Evolutionary conservation across 2,113 vertebrate genomes (phyloP).

Genomic region (Grus americana): DNA sequence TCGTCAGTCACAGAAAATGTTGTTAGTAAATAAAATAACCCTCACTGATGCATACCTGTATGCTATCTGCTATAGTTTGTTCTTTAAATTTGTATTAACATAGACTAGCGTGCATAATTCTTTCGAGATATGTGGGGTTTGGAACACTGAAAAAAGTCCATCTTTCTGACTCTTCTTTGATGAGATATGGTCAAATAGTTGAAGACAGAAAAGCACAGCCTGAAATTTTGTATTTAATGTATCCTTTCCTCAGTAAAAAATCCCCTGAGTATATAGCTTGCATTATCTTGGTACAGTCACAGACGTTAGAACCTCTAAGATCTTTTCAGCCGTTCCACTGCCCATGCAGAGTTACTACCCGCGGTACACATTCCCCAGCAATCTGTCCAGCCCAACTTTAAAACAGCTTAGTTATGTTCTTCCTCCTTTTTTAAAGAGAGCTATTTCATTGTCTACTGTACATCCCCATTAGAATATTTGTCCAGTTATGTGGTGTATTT

Average conservation of each 20-base stretch:
- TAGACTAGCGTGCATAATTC: background rate
- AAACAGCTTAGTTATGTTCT: background rate
- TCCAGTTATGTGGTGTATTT: background rate
- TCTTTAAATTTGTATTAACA: constrained; percentile 33
- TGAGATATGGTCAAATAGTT: background rate
- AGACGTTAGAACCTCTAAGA: background rate
- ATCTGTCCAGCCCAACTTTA: background rate
- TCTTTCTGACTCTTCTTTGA: background rate
- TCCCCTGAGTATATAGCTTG: background rate
- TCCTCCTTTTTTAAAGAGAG: background rate
- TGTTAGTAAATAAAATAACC: constrained; percentile 16
- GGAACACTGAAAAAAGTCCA: background rate
- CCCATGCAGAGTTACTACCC: background rate
- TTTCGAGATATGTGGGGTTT: background rate
- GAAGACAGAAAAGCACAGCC: background rate
- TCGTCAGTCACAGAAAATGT: background rate
- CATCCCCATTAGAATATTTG: background rate
- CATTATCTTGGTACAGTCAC: background rate
- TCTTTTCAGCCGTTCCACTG: background rate
- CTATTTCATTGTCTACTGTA: background rate
- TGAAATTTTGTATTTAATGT: background rate
- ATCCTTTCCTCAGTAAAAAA: background rate
- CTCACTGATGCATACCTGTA: background rate
- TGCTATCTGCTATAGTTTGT: background rate
- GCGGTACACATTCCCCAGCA: background rate